Conservation (phyloP, 2,113 vertebrate genomes). For the Syngnathus typhle region DNA sequence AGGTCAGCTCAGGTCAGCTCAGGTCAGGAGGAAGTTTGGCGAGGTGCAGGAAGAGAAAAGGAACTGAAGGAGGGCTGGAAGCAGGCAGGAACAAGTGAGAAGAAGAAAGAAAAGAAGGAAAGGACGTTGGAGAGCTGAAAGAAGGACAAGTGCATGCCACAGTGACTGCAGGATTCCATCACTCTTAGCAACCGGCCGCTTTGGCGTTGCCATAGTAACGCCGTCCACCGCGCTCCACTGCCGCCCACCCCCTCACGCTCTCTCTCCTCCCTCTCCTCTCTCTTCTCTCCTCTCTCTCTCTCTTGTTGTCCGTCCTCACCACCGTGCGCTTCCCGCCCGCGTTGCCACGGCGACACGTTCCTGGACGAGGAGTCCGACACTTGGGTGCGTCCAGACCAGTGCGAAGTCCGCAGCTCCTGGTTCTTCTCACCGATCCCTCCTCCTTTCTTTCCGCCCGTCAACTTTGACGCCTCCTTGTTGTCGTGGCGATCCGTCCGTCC, state of each 20-base stretch:
- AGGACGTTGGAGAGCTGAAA: too few species aligned
- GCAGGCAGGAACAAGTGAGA: too few species aligned
- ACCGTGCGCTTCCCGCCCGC: slow-evolving; percentile 24
- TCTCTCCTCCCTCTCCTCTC: background rate
- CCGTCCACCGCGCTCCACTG: slow-evolving; percentile 44
- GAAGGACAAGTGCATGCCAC: slow-evolving; percentile 2
- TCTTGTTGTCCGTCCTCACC: background rate
- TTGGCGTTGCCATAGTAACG: slow-evolving; percentile 62
- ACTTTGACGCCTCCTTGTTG: background rate
- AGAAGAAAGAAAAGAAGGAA: background rate
- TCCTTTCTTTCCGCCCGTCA: background rate
- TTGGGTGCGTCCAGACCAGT: slow-evolving; percentile 18
- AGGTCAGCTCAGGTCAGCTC: too few species aligned
- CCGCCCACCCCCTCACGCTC: slow-evolving; percentile 11
- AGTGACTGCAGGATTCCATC: slow-evolving; percentile 62
- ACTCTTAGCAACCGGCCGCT: slow-evolving; percentile 57
- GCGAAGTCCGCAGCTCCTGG: slow-evolving; percentile 7
- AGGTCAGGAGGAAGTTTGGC: background rate
- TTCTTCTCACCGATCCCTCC: background rate
- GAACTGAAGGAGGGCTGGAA: background rate
- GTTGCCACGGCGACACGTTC: slow-evolving; percentile 51
- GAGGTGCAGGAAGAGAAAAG: background rate
- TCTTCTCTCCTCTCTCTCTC: background rate
- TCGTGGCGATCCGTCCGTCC: background rate
- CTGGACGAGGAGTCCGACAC: slow-evolving; percentile 42